Conservation (phyloP, 2,888 invertebrate genomes). For the Tachystola acroxantha region DNA sequence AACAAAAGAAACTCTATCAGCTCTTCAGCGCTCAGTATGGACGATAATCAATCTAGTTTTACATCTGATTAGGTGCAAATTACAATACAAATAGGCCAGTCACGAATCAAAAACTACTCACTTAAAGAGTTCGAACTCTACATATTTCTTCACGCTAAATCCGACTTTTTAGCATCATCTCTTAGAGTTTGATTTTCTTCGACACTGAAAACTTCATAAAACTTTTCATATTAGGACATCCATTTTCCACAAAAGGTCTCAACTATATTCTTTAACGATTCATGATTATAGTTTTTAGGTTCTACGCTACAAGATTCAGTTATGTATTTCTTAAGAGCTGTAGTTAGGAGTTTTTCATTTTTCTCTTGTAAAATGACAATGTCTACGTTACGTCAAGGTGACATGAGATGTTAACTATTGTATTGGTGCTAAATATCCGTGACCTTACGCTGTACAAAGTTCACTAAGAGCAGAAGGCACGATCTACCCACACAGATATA, state of each 20-base stretch:
- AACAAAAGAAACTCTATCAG: conserved; percentile 53
- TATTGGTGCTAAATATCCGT: conserved; percentile 70
- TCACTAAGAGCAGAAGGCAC: conserved; percentile 61
- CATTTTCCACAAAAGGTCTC: conserved; percentile 29
- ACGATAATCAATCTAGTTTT: conserved; percentile 73
- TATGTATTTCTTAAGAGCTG: conserved; percentile 8
- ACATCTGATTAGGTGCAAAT: conserved; percentile 75
- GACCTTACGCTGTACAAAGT: conserved; percentile 73
- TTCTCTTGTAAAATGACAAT: conserved; percentile 32
- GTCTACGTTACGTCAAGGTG: conserved; percentile 71
- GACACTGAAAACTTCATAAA: conserved; percentile 9
- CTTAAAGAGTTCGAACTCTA: conserved; percentile 21
- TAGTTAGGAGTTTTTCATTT: conserved; percentile 26
- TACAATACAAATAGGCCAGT: conserved; percentile 71
- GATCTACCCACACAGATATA: conserved; percentile 32
- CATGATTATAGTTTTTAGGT: conserved; percentile 33
- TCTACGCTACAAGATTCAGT: conserved; percentile 31
- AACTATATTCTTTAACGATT: conserved; percentile 20
- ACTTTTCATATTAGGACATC: conserved; percentile 16
- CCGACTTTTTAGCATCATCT: conserved; percentile 5
- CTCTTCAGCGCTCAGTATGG: conserved; percentile 40
- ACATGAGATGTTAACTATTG: conserved; percentile 73
- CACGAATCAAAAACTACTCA: conserved; percentile 45
- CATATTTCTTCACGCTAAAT: conserved; percentile 14
- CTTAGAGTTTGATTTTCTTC: conserved; percentile 9